Conservation (phyloP, 2,113 vertebrate species). For the Macroglossus sobrinus region DNA sequence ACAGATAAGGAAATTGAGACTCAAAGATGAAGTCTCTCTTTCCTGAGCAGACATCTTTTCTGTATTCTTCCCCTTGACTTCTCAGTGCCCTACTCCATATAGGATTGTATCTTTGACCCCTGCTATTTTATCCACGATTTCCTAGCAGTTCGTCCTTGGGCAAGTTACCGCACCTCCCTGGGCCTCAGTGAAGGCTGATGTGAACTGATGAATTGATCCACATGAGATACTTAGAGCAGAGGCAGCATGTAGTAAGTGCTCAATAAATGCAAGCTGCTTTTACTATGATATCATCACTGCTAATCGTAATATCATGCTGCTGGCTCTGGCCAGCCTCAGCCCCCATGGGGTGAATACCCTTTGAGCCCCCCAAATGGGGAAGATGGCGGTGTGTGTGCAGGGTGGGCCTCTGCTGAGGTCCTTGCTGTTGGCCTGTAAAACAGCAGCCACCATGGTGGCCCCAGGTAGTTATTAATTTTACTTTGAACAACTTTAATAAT, state of each 20-base stretch:
- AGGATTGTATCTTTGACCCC: neutral
- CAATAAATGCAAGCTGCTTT: neutral
- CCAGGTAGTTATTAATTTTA: fast-evolving
- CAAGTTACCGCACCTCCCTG: neutral
- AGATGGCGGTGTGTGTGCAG: fast-evolving
- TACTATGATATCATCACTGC: neutral
- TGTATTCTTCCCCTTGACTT: neutral
- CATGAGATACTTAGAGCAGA: neutral
- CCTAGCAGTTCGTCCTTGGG: neutral
- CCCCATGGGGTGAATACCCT: neutral
- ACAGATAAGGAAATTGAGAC: neutral
- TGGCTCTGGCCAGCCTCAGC: neutral
- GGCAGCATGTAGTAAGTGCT: neutral
- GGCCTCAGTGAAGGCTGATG: neutral
- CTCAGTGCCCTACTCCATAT: neutral
- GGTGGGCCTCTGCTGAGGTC: neutral
- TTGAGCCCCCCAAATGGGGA: neutral
- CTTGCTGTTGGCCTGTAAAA: neutral
- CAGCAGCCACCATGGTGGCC: neutral
- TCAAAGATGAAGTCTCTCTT: neutral
- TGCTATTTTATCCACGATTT: neutral
- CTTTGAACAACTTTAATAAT: neutral
- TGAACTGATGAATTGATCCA: neutral
- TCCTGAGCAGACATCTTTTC: neutral
- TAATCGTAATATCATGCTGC: neutral